These are phyloP conservation scores for Hylyphantes graminicola DNA, from an alignment of 1,140 invertebrate genomes.

Conservation along the genomic window DNA sequence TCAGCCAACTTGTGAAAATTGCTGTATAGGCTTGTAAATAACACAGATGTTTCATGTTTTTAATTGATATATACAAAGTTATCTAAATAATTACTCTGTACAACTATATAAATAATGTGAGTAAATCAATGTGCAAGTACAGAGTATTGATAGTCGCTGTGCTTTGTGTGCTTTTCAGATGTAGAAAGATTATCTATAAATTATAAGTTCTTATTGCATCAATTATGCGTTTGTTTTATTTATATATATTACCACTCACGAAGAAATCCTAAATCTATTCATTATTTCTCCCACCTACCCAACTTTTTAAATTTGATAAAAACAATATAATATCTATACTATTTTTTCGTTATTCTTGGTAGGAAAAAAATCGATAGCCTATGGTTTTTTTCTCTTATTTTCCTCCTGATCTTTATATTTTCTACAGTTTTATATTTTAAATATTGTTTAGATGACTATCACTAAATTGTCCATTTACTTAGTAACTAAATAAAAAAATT, in stretches of 20 bases:
- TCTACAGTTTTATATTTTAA: too few species aligned
- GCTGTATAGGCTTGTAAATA: slow-evolving; percentile 41
- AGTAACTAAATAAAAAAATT: too few species aligned
- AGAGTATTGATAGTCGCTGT: slow-evolving; percentile 36
- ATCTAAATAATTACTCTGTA: slow-evolving; percentile 27
- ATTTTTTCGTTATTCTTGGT: too few species aligned
- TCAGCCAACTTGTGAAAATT: slow-evolving; percentile 28
- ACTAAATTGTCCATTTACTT: too few species aligned
- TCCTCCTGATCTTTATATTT: too few species aligned
- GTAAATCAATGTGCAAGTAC: slow-evolving; percentile 23
- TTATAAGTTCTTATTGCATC: slow-evolving; percentile 36
- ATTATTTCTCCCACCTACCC: too few species aligned
- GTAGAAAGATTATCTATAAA: slow-evolving; percentile 57
- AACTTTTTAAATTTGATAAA: too few species aligned
- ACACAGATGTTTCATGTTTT: slow-evolving; percentile 48
- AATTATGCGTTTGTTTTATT: slow-evolving; percentile 21
- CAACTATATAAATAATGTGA: slow-evolving; percentile 31
- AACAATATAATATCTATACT: too few species aligned
- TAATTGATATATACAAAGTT: slow-evolving; percentile 46
- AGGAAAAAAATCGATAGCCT: too few species aligned
- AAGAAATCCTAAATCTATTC: too few species aligned
- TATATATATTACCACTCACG: neutral
- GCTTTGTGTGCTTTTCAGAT: slow-evolving; percentile 45
- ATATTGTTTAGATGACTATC: too few species aligned
- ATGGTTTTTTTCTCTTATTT: too few species aligned